These are phyloP conservation scores for Drosophila quadrilineata DNA, from an alignment of 1,140 invertebrate genomes.

Conservation along the genomic window DNA sequence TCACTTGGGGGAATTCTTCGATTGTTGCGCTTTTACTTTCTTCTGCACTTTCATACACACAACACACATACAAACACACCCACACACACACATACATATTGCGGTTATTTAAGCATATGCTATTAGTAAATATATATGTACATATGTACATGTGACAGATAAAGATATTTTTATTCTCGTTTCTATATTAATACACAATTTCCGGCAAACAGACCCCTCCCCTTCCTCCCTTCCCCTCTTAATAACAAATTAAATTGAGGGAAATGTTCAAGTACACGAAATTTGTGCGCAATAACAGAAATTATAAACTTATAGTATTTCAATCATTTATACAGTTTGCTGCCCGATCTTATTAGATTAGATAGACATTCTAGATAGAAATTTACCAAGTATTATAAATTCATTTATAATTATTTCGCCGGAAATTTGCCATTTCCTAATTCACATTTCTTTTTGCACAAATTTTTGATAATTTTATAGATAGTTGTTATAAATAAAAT, in stretches of 20 bases:
- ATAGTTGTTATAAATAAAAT: no score
- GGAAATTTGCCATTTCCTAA: no score
- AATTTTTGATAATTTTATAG: no score
- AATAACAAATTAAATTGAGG: slow-evolving; percentile 8
- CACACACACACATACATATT: background rate
- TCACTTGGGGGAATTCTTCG: no score
- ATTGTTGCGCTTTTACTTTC: background rate
- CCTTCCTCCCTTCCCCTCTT: no score
- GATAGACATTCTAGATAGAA: background rate
- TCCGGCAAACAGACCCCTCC: slow-evolving; percentile 12
- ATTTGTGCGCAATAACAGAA: slow-evolving; percentile 22
- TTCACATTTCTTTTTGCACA: no score
- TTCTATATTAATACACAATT: slow-evolving; percentile 48
- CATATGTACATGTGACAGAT: slow-evolving; percentile 35
- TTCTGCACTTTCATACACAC: background rate
- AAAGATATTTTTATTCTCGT: slow-evolving; percentile 35
- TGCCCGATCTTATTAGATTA: background rate
- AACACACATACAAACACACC: background rate
- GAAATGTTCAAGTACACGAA: slow-evolving; percentile 22
- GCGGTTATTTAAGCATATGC: slow-evolving; percentile 8
- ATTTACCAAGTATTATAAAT: no score
- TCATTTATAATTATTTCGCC: no score
- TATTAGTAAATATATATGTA: slow-evolving; percentile 35
- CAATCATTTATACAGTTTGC: background rate
- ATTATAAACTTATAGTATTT: background rate